Percentiles rank a stretch among this genome's conserved stretches.
Evolutionary conservation across 2,113 vertebrate species (phyloP).

Genomic region (Gavia stellata): DNA sequence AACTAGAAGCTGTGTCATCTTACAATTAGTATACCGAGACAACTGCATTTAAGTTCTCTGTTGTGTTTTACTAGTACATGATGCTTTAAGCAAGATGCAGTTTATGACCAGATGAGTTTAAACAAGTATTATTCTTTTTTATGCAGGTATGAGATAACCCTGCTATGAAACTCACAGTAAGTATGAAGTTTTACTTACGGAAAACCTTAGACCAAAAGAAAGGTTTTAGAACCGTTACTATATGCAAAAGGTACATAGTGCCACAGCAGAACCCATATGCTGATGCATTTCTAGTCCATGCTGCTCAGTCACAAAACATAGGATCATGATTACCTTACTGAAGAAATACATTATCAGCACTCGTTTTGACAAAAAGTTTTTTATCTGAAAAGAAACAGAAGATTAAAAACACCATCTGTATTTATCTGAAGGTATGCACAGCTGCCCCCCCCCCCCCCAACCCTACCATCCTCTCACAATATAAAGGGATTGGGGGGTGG

Average conservation of each 20-base stretch:
- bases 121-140: background rate
- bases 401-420: background rate
- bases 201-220: background rate
- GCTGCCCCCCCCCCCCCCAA: background rate
- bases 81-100: background rate
- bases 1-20: background rate
- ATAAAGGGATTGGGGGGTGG: background rate
- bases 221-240: background rate
- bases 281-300: background rate
- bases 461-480: background rate
- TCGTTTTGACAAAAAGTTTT: conserved; percentile 88
- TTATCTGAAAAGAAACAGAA: conserved; percentile 78
- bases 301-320: background rate
- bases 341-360: conserved; percentile 94
- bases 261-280: background rate
- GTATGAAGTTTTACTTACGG: background rate
- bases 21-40: background rate
- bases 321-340: conserved; percentile 86
- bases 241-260: background rate
- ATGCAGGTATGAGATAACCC: background rate
- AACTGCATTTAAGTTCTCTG: background rate
- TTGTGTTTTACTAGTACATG: background rate
- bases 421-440: background rate
- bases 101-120: background rate
- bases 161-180: background rate